These are phyloP conservation scores for Myopa tessellatipennis DNA, from an alignment of 2,888 invertebrate genomes.

Conservation along the genomic window DNA sequence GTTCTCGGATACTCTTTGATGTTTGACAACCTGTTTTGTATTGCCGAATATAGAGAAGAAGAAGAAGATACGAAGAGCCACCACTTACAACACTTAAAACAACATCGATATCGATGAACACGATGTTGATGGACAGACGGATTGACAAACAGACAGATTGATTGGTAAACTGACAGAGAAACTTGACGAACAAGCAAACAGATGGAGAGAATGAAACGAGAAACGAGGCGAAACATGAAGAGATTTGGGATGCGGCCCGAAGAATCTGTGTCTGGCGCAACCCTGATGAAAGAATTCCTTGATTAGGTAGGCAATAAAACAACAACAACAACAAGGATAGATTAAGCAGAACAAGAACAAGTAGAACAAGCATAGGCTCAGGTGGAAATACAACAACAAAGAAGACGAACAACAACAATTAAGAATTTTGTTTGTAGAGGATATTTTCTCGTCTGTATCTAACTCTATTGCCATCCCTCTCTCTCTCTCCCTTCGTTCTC, in stretches of 20 bases:
- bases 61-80: not conserved
- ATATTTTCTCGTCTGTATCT: too few species aligned
- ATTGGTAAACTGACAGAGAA: not conserved
- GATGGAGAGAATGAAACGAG: not conserved
- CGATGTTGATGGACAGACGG: not conserved
- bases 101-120: not conserved
- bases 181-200: not conserved
- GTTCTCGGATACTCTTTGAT: not conserved
- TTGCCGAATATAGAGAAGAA: not conserved
- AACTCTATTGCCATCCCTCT: too few species aligned
- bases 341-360: too few species aligned
- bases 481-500: too few species aligned
- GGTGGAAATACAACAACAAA: too few species aligned
- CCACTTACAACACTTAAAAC: not conserved
- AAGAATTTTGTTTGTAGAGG: too few species aligned
- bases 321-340: not conserved
- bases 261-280: not conserved
- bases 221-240: not conserved
- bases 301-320: slow-evolving; percentile 1
- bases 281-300: not conserved
- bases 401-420: too few species aligned
- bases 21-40: not conserved
- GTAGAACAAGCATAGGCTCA: too few species aligned
- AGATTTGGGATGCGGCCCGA: not conserved
- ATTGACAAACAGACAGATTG: not conserved